Evolutionary conservation across 1,140 invertebrate genomes (phyloP).

Genomic region (Drosophila burlai): DNA sequence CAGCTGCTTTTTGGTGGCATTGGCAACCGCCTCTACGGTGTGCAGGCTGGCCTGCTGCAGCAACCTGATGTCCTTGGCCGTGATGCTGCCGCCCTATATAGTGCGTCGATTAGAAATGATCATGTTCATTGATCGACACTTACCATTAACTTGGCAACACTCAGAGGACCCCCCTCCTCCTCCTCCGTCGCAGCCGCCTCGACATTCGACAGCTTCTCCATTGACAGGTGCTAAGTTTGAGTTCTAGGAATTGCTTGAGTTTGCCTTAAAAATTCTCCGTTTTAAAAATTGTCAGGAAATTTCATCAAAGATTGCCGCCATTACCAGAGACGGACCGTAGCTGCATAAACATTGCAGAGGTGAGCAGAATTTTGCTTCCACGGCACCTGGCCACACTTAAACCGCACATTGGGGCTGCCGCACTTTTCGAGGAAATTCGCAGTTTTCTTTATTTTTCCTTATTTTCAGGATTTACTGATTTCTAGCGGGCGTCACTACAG

Average conservation of each 20-base stretch:
- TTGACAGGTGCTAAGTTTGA: constrained; percentile 35
- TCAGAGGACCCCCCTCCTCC: constrained; percentile 69
- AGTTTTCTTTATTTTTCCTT: neutral
- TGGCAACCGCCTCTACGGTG: constrained; percentile 98
- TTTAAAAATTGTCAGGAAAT: constrained; percentile 7
- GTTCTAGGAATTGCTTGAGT: constrained; percentile 13
- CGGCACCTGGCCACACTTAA: neutral
- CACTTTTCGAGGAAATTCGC: neutral
- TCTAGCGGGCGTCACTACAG: neutral
- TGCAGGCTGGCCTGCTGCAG: constrained; percentile 96
- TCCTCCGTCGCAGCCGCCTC: constrained; percentile 48
- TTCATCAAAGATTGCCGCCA: constrained; percentile 32
- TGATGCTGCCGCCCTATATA: constrained; percentile 91
- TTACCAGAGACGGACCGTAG: neutral
- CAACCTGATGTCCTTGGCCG: constrained; percentile 96
- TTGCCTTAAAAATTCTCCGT: constrained; percentile 42
- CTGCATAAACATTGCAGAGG: neutral
- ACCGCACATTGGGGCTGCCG: neutral
- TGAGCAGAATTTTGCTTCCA: neutral
- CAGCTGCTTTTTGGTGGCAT: constrained; percentile 96
- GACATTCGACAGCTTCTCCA: constrained; percentile 41
- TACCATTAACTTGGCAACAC: constrained; percentile 68
- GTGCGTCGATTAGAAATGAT: neutral
- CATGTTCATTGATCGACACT: neutral
- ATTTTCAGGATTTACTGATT: neutral